Conservation (phyloP, 1,140 invertebrate species). For the Oreohelix idahoensis region DNA sequence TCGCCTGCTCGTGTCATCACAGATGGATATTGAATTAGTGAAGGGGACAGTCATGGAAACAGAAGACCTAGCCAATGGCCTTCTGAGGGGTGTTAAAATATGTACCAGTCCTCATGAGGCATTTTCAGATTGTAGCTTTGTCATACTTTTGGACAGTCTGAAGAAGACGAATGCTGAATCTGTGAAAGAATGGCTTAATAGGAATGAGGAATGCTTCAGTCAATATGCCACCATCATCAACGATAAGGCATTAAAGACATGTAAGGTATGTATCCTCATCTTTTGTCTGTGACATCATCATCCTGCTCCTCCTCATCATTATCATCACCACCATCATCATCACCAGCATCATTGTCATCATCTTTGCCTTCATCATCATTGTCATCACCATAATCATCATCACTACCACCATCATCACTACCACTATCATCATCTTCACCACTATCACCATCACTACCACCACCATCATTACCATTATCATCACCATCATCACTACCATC, state of each 20-base stretch:
- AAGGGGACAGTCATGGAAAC: slow-evolving; percentile 66
- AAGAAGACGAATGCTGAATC: slow-evolving; percentile 50
- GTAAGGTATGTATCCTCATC: slow-evolving; percentile 27
- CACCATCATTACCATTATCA: too few species aligned
- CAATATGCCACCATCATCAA: slow-evolving; percentile 65
- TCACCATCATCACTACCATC: too few species aligned
- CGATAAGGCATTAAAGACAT: slow-evolving; percentile 56
- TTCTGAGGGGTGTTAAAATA: slow-evolving; percentile 59
- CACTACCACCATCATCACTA: too few species aligned
- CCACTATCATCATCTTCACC: too few species aligned
- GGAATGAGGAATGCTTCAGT: slow-evolving; percentile 60
- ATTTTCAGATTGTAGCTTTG: slow-evolving; percentile 63
- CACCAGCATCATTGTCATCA: too few species aligned
- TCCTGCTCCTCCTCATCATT: too few species aligned
- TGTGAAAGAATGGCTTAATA: slow-evolving; percentile 58
- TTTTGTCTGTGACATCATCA: too few species aligned
- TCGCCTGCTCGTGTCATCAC: slow-evolving; percentile 53
- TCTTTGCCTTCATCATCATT: too few species aligned
- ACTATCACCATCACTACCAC: too few species aligned
- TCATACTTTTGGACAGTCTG: slow-evolving; percentile 69
- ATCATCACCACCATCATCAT: too few species aligned
- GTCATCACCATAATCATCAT: too few species aligned
- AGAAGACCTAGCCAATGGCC: slow-evolving; percentile 61
- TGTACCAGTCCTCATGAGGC: slow-evolving; percentile 54
- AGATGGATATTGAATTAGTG: slow-evolving; percentile 50